Evolutionary conservation across 1,140 invertebrate genomes (phyloP), one percentile per base, ranked within the genome.

Genomic region (Leptestheria dahalacensis): DNA sequence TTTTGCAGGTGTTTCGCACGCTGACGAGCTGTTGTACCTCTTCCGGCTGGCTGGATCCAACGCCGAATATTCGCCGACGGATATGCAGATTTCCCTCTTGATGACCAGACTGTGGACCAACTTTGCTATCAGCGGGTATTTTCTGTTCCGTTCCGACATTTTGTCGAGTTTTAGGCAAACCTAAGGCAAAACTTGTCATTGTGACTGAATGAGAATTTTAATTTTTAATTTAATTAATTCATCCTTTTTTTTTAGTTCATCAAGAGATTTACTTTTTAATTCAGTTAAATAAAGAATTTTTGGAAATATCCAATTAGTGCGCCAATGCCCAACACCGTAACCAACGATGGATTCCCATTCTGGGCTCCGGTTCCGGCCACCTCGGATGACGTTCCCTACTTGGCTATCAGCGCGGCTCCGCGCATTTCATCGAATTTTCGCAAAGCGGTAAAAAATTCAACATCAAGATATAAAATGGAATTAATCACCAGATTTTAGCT

Each of bases 101-200:
- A 66, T 86, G 63, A 80, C 82, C 0, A 74, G 69, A n/a, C 61
- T 83, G 23, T 86, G 83, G 82, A 74, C 76, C 0, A 82, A 85
- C 69, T 86, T 87, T 65, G 82, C 83, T 0, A 77, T 74, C 67
- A 75, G 72, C 29, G 78, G n/a, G n/a, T n/a, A n/a, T n/a, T n/a
- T n/a, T n/a, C n/a, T n/a, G n/a, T n/a, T n/a, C n/a, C n/a, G n/a
- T n/a, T n/a, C n/a, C n/a, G n/a, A n/a, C n/a, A n/a, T n/a, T n/a
- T n/a, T n/a, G n/a, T n/a, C n/a, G n/a, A n/a, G n/a, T n/a, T n/a
- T n/a, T n/a, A n/a, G n/a, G n/a, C n/a, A n/a, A n/a, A n/a, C n/a
- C n/a, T n/a, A n/a, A n/a, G n/a, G n/a, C n/a, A n/a, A n/a, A n/a
- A n/a, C n/a, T n/a, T n/a, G n/a, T n/a, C n/a, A n/a, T n/a, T n/a